Evolutionary conservation across 2,888 invertebrate species (phyloP).

Genomic region (Phlogophora meticulosa): DNA sequence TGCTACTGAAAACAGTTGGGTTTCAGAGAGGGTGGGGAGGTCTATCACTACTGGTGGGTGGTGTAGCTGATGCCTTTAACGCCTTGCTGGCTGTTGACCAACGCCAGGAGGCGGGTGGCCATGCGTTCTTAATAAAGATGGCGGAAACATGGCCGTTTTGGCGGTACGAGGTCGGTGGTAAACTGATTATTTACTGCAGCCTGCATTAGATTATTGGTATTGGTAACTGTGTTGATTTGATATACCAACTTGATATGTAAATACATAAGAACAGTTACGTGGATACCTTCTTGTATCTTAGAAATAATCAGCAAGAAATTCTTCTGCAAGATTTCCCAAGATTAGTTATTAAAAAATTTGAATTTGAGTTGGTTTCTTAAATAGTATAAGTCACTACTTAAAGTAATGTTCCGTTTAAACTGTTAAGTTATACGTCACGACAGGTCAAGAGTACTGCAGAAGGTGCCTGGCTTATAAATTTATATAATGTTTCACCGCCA

Average conservation of each 20-base stretch:
- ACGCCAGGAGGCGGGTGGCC: slow-evolving; percentile 88
- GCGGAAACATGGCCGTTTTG: slow-evolving; percentile 85
- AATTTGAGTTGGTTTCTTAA: no score
- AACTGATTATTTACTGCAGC: slow-evolving; percentile 70
- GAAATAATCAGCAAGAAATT: neutral
- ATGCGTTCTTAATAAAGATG: slow-evolving; percentile 91
- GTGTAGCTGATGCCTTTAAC: slow-evolving; percentile 90
- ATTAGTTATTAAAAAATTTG: no score
- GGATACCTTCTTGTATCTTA: neutral
- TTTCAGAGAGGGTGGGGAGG: slow-evolving; percentile 72
- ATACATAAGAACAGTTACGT: neutral
- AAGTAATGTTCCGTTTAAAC: no score
- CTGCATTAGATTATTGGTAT: slow-evolving; percentile 37
- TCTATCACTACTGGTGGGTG: slow-evolving; percentile 81
- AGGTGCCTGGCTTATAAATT: no score
- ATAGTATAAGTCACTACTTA: no score
- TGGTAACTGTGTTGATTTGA: slow-evolving; percentile 9
- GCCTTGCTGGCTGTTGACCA: slow-evolving; percentile 90
- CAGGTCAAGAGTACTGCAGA: no score
- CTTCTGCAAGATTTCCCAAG: no score
- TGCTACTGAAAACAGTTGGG: slow-evolving; percentile 58
- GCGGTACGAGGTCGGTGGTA: slow-evolving; percentile 77
- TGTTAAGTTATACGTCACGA: no score
- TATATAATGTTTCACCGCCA: neutral
- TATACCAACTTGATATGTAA: neutral